Conservation (phyloP, 2,113 vertebrate genomes). For the Gadus macrocephalus region DNA sequence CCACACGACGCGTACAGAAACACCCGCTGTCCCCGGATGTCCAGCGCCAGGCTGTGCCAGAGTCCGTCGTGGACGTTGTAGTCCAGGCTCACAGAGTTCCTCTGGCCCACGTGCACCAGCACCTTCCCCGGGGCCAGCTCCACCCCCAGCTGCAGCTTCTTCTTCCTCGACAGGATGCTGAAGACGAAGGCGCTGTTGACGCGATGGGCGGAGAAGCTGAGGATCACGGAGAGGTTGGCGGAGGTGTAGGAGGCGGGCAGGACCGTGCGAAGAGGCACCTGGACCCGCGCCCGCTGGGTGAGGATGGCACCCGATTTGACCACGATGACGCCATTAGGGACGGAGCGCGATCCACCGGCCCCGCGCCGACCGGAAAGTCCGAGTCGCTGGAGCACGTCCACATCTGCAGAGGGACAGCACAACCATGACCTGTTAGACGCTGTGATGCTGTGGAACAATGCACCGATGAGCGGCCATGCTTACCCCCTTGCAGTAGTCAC, state of each 20-base stretch:
- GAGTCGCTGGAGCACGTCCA: slow-evolving; percentile 88
- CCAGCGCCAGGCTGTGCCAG: slow-evolving; percentile 90
- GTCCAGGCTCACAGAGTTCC: slow-evolving; percentile 84
- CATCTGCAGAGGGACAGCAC: slow-evolving; percentile 77
- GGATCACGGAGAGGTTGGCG: slow-evolving; percentile 80
- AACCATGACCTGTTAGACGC: slow-evolving; percentile 1
- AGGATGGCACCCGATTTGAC: slow-evolving; percentile 90
- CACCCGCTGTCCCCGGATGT: slow-evolving; percentile 76
- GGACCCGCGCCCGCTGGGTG: slow-evolving; percentile 81
- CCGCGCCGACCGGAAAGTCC: slow-evolving; percentile 82
- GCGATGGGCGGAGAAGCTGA: slow-evolving; percentile 89
- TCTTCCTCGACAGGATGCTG: slow-evolving; percentile 79
- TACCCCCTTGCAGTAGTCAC: too few species aligned
- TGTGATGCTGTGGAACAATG: slow-evolving; percentile 3
- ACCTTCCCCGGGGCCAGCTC: slow-evolving; percentile 84
- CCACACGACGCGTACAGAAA: slow-evolving; percentile 88
- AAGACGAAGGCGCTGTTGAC: slow-evolving; percentile 93
- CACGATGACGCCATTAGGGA: slow-evolving; percentile 84
- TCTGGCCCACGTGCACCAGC: slow-evolving; percentile 82
- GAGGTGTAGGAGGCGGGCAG: slow-evolving; percentile 72
- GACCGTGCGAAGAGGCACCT: slow-evolving; percentile 74
- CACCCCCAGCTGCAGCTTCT: slow-evolving; percentile 87
- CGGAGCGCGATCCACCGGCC: slow-evolving; percentile 52
- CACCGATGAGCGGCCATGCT: background rate
- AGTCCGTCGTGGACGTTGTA: slow-evolving; percentile 89